These are phyloP conservation scores for Lophius americanus DNA, from an alignment of 2,797 vertebrate genomes.

Conservation along the genomic window DNA sequence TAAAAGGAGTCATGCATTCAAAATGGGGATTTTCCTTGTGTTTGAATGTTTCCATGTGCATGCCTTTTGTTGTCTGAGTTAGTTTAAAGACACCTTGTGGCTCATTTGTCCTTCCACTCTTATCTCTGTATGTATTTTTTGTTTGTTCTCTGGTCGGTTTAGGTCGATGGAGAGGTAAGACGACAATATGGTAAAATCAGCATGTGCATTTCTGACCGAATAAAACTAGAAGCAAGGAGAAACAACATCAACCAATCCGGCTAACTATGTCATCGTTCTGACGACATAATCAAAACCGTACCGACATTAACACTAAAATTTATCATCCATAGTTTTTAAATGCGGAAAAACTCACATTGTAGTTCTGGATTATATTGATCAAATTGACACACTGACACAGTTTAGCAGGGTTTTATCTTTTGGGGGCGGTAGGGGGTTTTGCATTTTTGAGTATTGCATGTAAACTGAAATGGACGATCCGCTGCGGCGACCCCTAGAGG, in stretches of 20 bases:
- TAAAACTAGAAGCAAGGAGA: background rate
- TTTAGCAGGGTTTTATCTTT: background rate
- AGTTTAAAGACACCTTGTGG: slow-evolving; percentile 25
- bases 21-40: slow-evolving; percentile 1
- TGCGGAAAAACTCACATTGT: slow-evolving; percentile 25
- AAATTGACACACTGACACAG: slow-evolving; percentile 3
- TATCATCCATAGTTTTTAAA: slow-evolving; percentile 31
- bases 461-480: slow-evolving; percentile 7
- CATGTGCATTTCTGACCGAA: slow-evolving; percentile 67
- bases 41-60: slow-evolving; percentile 33
- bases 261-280: slow-evolving; percentile 19
- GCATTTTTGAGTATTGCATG: slow-evolving; percentile 76
- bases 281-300: slow-evolving; percentile 17
- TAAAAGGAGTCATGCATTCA: too few relatives aligned
- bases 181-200: slow-evolving; percentile 76
- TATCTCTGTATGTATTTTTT: slow-evolving; percentile 81
- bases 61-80: slow-evolving; percentile 33
- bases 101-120: slow-evolving; percentile 85
- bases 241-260: slow-evolving; percentile 15
- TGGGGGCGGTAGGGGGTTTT: slow-evolving; percentile 1
- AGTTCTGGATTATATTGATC: slow-evolving; percentile 3
- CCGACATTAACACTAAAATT: slow-evolving; percentile 29
- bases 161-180: slow-evolving; percentile 99
- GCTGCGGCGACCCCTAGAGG: too few relatives aligned
- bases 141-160: slow-evolving; percentile 74